Evolutionary conservation across 2,797 vertebrate species (phyloP), one percentile per base, ranked within the genome.

Genomic region (Iguana delicatissima): DNA sequence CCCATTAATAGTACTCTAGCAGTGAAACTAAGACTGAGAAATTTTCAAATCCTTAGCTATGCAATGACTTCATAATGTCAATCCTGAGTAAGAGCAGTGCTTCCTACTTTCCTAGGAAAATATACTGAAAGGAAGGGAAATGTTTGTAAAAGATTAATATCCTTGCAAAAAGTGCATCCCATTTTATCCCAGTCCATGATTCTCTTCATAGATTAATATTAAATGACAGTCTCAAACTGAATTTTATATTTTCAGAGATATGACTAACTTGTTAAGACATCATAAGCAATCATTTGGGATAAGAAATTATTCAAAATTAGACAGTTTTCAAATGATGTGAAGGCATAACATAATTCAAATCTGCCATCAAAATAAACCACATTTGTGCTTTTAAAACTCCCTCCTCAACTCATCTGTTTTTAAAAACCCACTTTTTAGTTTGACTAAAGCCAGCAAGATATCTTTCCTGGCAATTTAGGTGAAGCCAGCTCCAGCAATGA

Each of bases 401-500:
- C 12, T 29, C 5, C 67, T 35, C 62, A 67, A 79, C 14, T 55
- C 26, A 72, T 2, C 50, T 57, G 18, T 62, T 90, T 82, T 32
- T 67, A 86, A 82, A 64, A 18, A 29, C 12, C 6, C 50, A 8
- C 46, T 64, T 82, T 29, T 80, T 87, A 7, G 50, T 89, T 26
- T 84, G 1, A 29, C 87, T 55, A 32, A 93, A 90, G 62, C 29
- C 85, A 88, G 57, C 42, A 82, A 72, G 6, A 10, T 55, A 64
- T 59, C 55, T 12, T 55, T 55, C 18, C 35, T 67, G 79, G 13
- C 24, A 22, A 57, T 52, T 59, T 79, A 92, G 59, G 5, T 7
- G 35, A 81, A 59, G 18, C 16, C 20, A 20, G 73, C 10, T 86
- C 55, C 2, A 38, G 4, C 0, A 35, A 85, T 22, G 93, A 88